Evolutionary conservation across 2,113 vertebrate species (phyloP).

Genomic region (Probosciger aterrimus): DNA sequence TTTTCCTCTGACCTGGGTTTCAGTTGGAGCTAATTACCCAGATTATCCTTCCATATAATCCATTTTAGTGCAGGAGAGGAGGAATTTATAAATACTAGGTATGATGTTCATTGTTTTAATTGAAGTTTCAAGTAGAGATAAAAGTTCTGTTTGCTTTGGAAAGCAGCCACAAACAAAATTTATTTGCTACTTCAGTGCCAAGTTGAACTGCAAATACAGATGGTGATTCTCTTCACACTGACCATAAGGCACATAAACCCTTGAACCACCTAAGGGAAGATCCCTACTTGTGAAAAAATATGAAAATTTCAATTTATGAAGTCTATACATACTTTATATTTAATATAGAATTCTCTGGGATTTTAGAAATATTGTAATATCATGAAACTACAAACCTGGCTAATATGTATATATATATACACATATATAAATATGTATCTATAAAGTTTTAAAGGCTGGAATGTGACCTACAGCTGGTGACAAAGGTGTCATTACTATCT

Average conservation of each 20-base stretch:
- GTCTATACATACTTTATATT: neutral
- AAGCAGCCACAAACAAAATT: conserved; percentile 18
- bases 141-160: conserved; percentile 52
- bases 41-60: neutral
- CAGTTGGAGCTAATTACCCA: neutral
- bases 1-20: neutral
- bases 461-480: neutral
- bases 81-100: conserved; percentile 12
- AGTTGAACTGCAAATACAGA: conserved; percentile 28
- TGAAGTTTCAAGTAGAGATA: conserved; percentile 43
- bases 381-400: neutral
- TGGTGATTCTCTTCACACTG: neutral
- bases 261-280: neutral
- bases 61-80: neutral
- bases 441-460: neutral
- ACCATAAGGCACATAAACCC: neutral
- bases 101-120: conserved; percentile 33
- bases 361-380: neutral
- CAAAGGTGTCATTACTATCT: neutral
- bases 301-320: neutral
- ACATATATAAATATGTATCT: neutral
- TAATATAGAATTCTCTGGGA: neutral
- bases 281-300: neutral
- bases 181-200: conserved; percentile 43
- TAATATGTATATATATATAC: neutral